Evolutionary conservation across 1,140 invertebrate species (phyloP), one percentile per base, ranked within the genome.

Genomic region (Pemphigus obesinymphae): DNA sequence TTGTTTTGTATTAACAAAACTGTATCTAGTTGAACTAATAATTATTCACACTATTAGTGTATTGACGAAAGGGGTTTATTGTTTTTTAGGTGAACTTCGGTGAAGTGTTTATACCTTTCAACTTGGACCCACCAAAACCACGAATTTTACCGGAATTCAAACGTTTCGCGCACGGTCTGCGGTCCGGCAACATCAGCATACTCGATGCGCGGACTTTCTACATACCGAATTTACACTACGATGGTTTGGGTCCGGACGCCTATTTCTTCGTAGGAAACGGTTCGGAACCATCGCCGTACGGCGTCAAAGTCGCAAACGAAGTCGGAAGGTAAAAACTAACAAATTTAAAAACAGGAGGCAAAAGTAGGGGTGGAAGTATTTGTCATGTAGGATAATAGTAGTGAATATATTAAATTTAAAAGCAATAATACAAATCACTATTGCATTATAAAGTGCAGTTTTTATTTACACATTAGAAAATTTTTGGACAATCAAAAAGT

Each of bases 241-340:
- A 97, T 85, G 96, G 96, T 10, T 92, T 91, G 15, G 94, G 93
- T 1, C 93, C 94, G 2, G 95, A 96, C 86, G 94, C 95, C 7
- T 97, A 95, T 86, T 97, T 97, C 87, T 96, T 94, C 94, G 95
- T 96, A 7, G 96, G 96, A 8, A 95, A 92, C 84, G 95, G 95
- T 1, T 88, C 89, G 1, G 92, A 95, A 85, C 95, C 95, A 0
- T 92, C 90, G 85, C 88, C 92, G n/a, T 91, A 92, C 86, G 95
- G 95, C 23, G 91, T 91, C 83, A 97, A 96, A 89, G 94, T 97
- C 1, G 93, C 94, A 1, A 96, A 96, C 87, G 95, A 97, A 87
- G 89, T 93, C 85, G 93, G 94, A 83, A 90, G 89, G 90, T 91
- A 85, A 86, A 66, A n/a, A n/a, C n/a, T n/a, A n/a, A n/a, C n/a